phyloP scores from a whole-genome alignment of 2,888 invertebrate genomes.

The Quadroppia sp. region DNA sequence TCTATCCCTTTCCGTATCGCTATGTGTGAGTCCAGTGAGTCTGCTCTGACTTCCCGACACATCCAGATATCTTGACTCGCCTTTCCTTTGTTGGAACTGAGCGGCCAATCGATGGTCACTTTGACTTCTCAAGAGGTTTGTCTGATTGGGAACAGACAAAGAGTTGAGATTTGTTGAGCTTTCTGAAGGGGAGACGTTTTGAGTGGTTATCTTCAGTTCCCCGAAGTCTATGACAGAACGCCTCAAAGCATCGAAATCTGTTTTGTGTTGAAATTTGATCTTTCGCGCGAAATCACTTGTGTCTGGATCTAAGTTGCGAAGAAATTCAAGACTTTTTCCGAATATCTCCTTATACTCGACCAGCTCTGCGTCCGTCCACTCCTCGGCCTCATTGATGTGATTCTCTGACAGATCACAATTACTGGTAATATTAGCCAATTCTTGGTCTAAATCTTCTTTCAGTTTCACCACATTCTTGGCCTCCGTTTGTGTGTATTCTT shows the following conservation, averaged over 20 bases:
- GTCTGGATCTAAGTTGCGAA: constrained; percentile 87
- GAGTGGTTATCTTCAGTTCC: constrained; percentile 73
- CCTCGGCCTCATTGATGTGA: constrained; percentile 61
- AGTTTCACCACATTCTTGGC: constrained; percentile 75
- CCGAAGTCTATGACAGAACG: constrained; percentile 83
- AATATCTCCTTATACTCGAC: constrained; percentile 93
- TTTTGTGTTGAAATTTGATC: constrained; percentile 71
- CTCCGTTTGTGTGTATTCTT: constrained; percentile 84
- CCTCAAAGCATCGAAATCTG: constrained; percentile 88
- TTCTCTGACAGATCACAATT: constrained; percentile 96
- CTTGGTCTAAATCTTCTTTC: constrained; percentile 88
- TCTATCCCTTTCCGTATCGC: constrained; percentile 40
- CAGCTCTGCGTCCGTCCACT: constrained; percentile 48
- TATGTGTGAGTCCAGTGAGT: not conserved
- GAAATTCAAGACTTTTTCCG: constrained; percentile 89
- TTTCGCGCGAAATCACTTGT: constrained; percentile 73
- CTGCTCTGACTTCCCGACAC: constrained; percentile 31
- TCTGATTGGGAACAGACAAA: constrained; percentile 39
- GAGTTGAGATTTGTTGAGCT: constrained; percentile 34
- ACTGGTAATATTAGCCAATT: constrained; percentile 89
- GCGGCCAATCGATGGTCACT: constrained; percentile 85
- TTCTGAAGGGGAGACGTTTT: constrained; percentile 46
- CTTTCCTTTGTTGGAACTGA: constrained; percentile 55
- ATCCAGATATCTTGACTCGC: constrained; percentile 35
- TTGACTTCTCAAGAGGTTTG: constrained; percentile 81